Evolutionary conservation across 2,888 invertebrate species (phyloP).

Genomic region (Platycheirus albimanus): DNA sequence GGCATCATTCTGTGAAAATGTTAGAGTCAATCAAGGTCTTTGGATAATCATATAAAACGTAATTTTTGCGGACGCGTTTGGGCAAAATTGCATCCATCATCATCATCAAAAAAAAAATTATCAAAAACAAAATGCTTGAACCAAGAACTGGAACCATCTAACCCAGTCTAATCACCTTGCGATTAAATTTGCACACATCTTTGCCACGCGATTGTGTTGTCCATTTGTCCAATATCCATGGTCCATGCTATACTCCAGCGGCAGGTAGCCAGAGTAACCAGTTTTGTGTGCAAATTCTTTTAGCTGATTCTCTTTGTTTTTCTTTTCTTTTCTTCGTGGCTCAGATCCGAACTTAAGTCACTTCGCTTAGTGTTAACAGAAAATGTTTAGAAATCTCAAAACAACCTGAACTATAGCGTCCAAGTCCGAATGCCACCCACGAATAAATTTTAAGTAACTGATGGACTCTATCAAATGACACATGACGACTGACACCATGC

Average conservation of each 20-base stretch:
- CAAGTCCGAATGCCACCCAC: constrained; percentile 50
- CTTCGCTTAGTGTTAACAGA: constrained; percentile 31
- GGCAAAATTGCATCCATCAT: too few relatives aligned
- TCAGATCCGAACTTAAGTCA: neutral
- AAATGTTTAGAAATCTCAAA: constrained; percentile 13
- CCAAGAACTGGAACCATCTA: constrained; percentile 32
- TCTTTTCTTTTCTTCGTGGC: neutral
- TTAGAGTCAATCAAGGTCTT: too few relatives aligned
- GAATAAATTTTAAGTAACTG: constrained; percentile 4
- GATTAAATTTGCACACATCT: constrained; percentile 63
- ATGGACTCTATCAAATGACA: too few relatives aligned
- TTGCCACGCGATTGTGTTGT: constrained; percentile 43
- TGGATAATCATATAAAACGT: too few relatives aligned
- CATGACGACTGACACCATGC: constrained; percentile 16
- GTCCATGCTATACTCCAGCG: neutral
- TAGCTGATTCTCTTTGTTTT: constrained; percentile 11
- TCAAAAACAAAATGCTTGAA: too few relatives aligned
- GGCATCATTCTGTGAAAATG: too few relatives aligned
- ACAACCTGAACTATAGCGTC: neutral
- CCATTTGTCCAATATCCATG: neutral
- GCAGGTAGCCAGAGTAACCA: constrained; percentile 60
- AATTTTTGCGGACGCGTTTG: too few relatives aligned
- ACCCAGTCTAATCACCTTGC: constrained; percentile 39
- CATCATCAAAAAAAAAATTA: too few relatives aligned
- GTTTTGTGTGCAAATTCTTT: constrained; percentile 51